phyloP scores from a whole-genome alignment of 2,113 vertebrate genomes.

The Setophaga kirtlandii region DNA sequence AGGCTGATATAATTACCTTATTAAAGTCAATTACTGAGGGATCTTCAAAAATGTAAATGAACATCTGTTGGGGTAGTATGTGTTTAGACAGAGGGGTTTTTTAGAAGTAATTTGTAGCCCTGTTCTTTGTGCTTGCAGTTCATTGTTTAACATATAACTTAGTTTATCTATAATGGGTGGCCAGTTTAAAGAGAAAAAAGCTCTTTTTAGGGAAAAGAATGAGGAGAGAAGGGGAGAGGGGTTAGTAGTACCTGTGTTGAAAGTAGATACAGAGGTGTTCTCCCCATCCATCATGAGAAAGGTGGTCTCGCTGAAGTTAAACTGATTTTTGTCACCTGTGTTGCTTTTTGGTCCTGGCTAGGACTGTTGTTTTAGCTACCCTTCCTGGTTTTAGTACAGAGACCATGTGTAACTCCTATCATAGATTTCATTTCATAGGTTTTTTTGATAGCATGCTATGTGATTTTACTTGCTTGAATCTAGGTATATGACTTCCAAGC shows the following conservation, averaged over 20 bases:
- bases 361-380: not conserved
- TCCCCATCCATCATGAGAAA: not conserved
- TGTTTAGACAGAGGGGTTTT: not conserved
- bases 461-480: not conserved
- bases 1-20: not conserved
- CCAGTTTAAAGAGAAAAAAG: not conserved
- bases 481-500: not conserved
- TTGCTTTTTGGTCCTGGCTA: not conserved
- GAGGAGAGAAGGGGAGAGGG: not conserved
- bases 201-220: not conserved
- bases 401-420: rapidly evolving
- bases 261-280: not conserved
- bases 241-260: not conserved
- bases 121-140: not conserved
- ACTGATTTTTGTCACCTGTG: not conserved
- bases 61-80: not conserved
- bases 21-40: not conserved
- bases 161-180: not conserved
- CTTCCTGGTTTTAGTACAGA: not conserved
- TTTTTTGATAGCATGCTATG: not conserved
- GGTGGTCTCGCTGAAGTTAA: not conserved
- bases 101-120: not conserved
- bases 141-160: not conserved
- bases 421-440: not conserved
- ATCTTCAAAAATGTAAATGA: not conserved